A percentile compares a stretch with the other conserved stretches of the same genome.
Conservation (phyloP, 2,888 invertebrate genomes). For the Tryphoninae sp. region DNA sequence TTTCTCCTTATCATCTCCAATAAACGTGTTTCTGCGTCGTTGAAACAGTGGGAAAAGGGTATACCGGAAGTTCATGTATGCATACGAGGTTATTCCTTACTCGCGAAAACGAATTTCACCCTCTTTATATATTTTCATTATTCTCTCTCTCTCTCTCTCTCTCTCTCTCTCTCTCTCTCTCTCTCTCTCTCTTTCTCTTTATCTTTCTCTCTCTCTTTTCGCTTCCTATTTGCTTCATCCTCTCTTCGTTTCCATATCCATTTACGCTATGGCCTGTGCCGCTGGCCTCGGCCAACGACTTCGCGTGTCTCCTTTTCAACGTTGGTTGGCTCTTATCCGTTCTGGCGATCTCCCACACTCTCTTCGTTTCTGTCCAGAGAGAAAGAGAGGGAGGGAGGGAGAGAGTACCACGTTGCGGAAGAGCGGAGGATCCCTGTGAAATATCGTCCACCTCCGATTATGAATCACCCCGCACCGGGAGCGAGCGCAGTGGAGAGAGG, state of each 20-base stretch:
- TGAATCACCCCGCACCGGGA: constrained; percentile 68
- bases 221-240: constrained; percentile 5
- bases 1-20: neutral
- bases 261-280: constrained; percentile 2
- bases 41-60: constrained; percentile 17
- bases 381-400: constrained; percentile 37
- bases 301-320: constrained; percentile 75
- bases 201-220: neutral
- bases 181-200: neutral
- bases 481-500: constrained; percentile 59
- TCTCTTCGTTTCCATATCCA: constrained; percentile 10
- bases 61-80: constrained; percentile 44
- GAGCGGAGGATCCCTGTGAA: constrained; percentile 73
- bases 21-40: neutral
- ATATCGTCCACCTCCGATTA: constrained; percentile 78
- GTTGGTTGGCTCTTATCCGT: constrained; percentile 70
- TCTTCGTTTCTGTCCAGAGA: neutral
- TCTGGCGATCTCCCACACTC: constrained; percentile 58
- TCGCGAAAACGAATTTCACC: constrained; percentile 30
- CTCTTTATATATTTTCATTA: constrained; percentile 1
- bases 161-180: neutral
- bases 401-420: neutral
- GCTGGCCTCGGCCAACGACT: constrained; percentile 55
- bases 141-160: neutral
- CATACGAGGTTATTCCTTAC: constrained; percentile 48